These are phyloP conservation scores for Pantelozetes paolii DNA, from an alignment of 2,888 invertebrate species.

Conservation along the genomic window DNA sequence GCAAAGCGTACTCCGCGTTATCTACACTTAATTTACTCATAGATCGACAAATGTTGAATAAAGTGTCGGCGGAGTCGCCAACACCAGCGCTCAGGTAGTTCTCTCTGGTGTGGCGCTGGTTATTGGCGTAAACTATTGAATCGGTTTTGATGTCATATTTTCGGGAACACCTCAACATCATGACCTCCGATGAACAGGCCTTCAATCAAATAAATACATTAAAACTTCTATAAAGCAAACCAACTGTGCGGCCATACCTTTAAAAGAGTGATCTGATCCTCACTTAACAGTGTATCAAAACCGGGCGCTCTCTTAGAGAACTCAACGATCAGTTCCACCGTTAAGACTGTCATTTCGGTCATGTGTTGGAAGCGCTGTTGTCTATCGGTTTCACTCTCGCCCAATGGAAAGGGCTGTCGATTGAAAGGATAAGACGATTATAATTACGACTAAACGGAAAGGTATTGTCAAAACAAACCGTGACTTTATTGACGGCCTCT, in stretches of 20 bases:
- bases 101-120: slow-evolving; percentile 89
- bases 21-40: slow-evolving; percentile 94
- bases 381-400: slow-evolving; percentile 64
- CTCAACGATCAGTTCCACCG: slow-evolving; percentile 94
- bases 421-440: slow-evolving; percentile 7
- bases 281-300: slow-evolving; percentile 84
- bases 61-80: slow-evolving; percentile 87
- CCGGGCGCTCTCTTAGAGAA: slow-evolving; percentile 95
- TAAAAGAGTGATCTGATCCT: slow-evolving; percentile 92
- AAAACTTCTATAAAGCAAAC: slow-evolving; percentile 40
- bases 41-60: slow-evolving; percentile 89
- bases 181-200: slow-evolving; percentile 95
- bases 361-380: slow-evolving; percentile 89
- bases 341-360: slow-evolving; percentile 95
- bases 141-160: slow-evolving; percentile 88
- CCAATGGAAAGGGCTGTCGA: slow-evolving; percentile 65
- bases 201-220: slow-evolving; percentile 51
- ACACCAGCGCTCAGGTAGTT: slow-evolving; percentile 91
- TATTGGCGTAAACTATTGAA: slow-evolving; percentile 93
- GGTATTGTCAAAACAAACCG: slow-evolving; percentile 52
- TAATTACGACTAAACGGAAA: neutral
- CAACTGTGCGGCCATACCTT: slow-evolving; percentile 71
- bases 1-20: slow-evolving; percentile 92
- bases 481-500: slow-evolving; percentile 83
- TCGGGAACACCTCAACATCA: slow-evolving; percentile 94